Evolutionary conservation across 2,797 vertebrate genomes (phyloP).

Genomic region (Molothrus aeneus): DNA sequence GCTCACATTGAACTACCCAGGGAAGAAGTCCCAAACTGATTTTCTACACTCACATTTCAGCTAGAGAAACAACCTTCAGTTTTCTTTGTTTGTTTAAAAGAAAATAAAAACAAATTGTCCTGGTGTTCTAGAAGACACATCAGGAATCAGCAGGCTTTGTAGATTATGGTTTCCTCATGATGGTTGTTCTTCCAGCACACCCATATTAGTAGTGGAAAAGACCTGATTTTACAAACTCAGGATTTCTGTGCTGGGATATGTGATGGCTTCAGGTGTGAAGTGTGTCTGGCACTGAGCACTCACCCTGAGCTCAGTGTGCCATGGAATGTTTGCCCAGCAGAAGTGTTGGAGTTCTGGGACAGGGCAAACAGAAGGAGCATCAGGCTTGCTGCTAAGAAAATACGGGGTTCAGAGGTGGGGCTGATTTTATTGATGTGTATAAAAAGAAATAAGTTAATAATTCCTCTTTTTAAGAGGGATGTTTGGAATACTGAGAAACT

Average conservation of each 20-base stretch:
- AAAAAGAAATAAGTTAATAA: not conserved
- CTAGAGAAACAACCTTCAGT: not conserved
- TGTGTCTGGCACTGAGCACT: not conserved
- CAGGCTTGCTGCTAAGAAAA: not conserved
- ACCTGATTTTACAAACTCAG: not conserved
- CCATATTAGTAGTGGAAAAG: not conserved
- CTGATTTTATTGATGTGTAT: not conserved
- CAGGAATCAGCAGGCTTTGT: not conserved
- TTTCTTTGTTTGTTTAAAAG: not conserved
- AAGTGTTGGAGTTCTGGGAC: not conserved
- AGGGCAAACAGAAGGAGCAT: not conserved
- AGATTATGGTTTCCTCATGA: not conserved
- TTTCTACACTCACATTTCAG: not conserved
- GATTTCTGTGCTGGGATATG: not conserved
- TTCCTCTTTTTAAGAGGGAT: slow-evolving; percentile 15
- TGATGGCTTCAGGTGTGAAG: not conserved
- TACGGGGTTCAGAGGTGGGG: not conserved
- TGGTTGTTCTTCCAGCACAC: not conserved
- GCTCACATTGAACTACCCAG: not conserved
- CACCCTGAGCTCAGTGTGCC: not conserved
- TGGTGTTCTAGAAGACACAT: not conserved
- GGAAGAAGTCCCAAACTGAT: not conserved
- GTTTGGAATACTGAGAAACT: slow-evolving; percentile 26
- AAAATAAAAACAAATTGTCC: not conserved
- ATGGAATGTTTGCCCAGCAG: not conserved